Conservation (phyloP, 1,140 invertebrate species). For the Tyrophagus putrescentiae region DNA sequence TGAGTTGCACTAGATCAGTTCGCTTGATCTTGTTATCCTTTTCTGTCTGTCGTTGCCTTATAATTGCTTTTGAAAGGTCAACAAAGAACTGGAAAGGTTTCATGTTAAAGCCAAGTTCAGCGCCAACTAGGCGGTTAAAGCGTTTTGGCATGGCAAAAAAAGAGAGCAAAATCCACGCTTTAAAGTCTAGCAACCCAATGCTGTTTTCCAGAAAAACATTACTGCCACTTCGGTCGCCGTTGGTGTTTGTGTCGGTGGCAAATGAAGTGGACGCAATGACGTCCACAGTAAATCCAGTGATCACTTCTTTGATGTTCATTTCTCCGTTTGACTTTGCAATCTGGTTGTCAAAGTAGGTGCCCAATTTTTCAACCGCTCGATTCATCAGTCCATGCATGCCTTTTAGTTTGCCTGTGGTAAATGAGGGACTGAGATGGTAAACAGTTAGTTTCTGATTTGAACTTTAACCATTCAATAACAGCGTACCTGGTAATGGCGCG, state of each 20-base stretch:
- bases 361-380: not conserved
- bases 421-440: not conserved
- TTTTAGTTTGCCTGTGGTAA: not conserved
- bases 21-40: not conserved
- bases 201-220: not conserved
- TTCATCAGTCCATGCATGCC: not conserved
- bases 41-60: not conserved
- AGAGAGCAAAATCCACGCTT: too few species aligned
- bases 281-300: too few species aligned
- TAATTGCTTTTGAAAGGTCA: not conserved
- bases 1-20: slow-evolving; percentile 9
- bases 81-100: slow-evolving; percentile 2
- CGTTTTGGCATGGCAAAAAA: not conserved
- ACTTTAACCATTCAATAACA: too few species aligned
- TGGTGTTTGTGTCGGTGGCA: not conserved
- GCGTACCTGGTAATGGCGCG: not conserved
- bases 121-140: not conserved
- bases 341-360: not conserved
- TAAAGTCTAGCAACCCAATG: not conserved
- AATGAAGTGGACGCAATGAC: not conserved
- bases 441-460: too few species aligned
- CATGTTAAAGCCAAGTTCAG: not conserved
- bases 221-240: not conserved
- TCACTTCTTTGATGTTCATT: not conserved
- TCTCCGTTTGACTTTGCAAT: not conserved